Conservation (phyloP, 2,888 invertebrate species). For the Amblyjoppa fuscipennis region DNA sequence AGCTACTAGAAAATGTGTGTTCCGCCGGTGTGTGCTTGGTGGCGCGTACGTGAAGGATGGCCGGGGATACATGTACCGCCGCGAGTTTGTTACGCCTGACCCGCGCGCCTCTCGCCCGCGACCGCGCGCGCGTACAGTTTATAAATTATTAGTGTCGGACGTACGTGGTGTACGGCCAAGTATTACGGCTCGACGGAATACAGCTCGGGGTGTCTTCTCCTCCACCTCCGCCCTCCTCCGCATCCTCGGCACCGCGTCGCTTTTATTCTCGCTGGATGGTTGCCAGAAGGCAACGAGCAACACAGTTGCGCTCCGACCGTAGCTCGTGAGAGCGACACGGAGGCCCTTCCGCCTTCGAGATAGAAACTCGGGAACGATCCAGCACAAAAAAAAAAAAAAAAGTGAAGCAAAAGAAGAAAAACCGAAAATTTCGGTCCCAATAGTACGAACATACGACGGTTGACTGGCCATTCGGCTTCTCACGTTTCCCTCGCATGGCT, state of each 20-base stretch:
- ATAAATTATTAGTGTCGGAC: slow-evolving; percentile 64
- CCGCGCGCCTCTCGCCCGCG: slow-evolving; percentile 41
- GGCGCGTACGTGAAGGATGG: slow-evolving; percentile 41
- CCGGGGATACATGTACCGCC: slow-evolving; percentile 28
- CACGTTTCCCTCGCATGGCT: slow-evolving; percentile 55
- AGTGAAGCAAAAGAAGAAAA: background rate
- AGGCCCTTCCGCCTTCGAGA: slow-evolving; percentile 37
- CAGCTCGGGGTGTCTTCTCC: slow-evolving; percentile 29
- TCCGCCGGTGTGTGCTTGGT: slow-evolving; percentile 25
- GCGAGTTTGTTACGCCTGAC: slow-evolving; percentile 62
- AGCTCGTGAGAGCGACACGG: slow-evolving; percentile 41
- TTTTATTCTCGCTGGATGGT: slow-evolving; percentile 53
- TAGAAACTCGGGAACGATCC: slow-evolving; percentile 37
- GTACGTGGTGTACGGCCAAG: slow-evolving; percentile 58
- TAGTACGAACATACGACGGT: background rate
- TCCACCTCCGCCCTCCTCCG: slow-evolving; percentile 23
- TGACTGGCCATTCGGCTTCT: slow-evolving; percentile 46
- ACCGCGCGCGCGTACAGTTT: slow-evolving; percentile 58
- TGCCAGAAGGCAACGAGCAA: slow-evolving; percentile 53
- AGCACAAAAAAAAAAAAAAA: background rate
- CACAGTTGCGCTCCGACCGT: slow-evolving; percentile 35
- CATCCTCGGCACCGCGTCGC: slow-evolving; percentile 5
- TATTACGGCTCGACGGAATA: slow-evolving; percentile 46
- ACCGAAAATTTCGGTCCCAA: slow-evolving; percentile 19
- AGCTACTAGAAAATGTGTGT: slow-evolving; percentile 18